A percentile compares a stretch with the other conserved stretches of the same genome.
Conservation (phyloP, 2,888 invertebrate species). For the Ophioninae sp. region DNA sequence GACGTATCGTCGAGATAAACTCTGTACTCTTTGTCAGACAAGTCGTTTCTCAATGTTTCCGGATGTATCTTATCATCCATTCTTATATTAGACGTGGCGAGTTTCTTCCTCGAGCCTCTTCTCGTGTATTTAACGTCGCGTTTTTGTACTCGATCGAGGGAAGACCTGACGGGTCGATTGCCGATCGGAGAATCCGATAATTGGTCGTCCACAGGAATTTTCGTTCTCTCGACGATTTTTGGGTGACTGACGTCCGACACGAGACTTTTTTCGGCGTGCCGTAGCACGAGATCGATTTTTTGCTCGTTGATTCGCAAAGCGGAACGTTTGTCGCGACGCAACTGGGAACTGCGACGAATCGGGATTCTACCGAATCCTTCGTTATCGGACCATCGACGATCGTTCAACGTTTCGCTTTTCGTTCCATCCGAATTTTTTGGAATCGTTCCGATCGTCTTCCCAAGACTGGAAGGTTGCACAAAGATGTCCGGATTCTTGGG, state of each 20-base stretch:
- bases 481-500: constrained; percentile 52
- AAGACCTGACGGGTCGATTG: not conserved
- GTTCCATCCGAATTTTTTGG: not conserved
- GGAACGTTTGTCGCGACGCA: constrained; percentile 15
- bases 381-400: constrained; percentile 19
- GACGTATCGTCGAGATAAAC: constrained; percentile 58
- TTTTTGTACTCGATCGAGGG: constrained; percentile 28
- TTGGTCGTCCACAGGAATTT: not conserved
- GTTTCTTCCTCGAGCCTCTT: constrained; percentile 42
- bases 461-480: constrained; percentile 53
- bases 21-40: constrained; percentile 63
- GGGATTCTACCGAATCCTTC: constrained; percentile 35
- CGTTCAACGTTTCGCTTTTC: not conserved
- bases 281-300: constrained; percentile 31
- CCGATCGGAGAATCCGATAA: constrained; percentile 36
- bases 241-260: constrained; percentile 40
- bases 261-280: constrained; percentile 30
- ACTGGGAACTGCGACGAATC: not conserved
- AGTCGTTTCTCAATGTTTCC: constrained; percentile 59
- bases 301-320: constrained; percentile 27
- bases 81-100: constrained; percentile 57
- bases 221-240: constrained; percentile 32
- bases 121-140: constrained; percentile 9
- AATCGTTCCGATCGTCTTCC: constrained; percentile 4
- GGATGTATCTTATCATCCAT: constrained; percentile 55